Conservation (phyloP, 2,888 invertebrate genomes). For the Phortica magna region DNA sequence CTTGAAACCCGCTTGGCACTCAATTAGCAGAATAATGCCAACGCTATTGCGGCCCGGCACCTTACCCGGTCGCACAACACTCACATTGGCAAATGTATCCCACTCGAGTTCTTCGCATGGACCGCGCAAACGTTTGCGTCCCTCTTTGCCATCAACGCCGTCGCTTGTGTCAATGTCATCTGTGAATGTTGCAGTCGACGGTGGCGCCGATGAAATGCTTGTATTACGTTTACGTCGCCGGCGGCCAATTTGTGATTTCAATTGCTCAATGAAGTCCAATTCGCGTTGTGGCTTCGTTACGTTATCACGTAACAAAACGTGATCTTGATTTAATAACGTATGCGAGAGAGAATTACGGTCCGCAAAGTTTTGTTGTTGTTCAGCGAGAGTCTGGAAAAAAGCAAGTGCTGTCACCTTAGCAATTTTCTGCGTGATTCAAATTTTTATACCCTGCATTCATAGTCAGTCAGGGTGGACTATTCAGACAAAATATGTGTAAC, state of each 20-base stretch:
- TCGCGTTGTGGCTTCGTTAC: conserved; percentile 43
- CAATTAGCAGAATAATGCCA: conserved; percentile 86
- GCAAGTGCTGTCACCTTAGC: too few relatives aligned
- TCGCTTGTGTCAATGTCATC: conserved; percentile 65
- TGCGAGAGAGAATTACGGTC: conserved; percentile 44
- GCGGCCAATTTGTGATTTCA: conserved; percentile 73
- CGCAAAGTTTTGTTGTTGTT: not conserved
- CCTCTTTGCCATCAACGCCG: conserved; percentile 57
- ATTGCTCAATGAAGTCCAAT: conserved; percentile 64
- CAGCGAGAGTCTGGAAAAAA: not conserved
- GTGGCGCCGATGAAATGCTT: conserved; percentile 46
- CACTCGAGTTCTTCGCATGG: conserved; percentile 82
- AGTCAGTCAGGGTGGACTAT: too few relatives aligned
- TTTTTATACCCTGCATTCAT: too few relatives aligned
- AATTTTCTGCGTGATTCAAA: too few relatives aligned
- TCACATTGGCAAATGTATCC: conserved; percentile 79
- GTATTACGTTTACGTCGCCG: conserved; percentile 64
- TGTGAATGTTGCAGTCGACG: conserved; percentile 42
- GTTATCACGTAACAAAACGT: conserved; percentile 32
- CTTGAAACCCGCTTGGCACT: conserved; percentile 88
- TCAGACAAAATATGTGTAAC: too few relatives aligned
- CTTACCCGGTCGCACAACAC: conserved; percentile 85
- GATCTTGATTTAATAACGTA: too few relatives aligned
- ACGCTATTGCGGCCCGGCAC: conserved; percentile 86
- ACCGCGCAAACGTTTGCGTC: conserved; percentile 77